Conservation (phyloP, 2,888 invertebrate species). For the Drosophila paramelanica region DNA sequence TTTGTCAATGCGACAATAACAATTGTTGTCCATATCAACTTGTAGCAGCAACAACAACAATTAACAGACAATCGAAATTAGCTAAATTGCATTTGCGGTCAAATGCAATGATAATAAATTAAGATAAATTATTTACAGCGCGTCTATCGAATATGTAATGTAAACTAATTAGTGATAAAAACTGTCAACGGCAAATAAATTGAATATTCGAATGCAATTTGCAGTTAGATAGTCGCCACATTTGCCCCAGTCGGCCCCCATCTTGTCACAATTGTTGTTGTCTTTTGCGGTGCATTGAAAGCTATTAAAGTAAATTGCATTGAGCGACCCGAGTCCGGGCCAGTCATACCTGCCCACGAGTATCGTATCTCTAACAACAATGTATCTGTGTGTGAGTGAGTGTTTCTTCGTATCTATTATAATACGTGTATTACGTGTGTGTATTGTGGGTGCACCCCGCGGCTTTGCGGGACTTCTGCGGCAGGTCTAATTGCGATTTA, state of each 20-base stretch:
- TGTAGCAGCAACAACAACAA: slow-evolving; percentile 25
- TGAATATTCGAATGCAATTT: slow-evolving; percentile 59
- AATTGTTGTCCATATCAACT: slow-evolving; percentile 48
- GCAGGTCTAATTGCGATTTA: slow-evolving; percentile 78
- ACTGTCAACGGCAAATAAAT: slow-evolving; percentile 73
- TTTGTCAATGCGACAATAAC: slow-evolving; percentile 63
- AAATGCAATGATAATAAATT: slow-evolving; percentile 79
- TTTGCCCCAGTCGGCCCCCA: slow-evolving; percentile 40
- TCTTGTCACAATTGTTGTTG: slow-evolving; percentile 34
- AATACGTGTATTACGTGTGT: slow-evolving; percentile 4
- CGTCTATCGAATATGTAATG: slow-evolving; percentile 65
- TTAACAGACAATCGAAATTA: slow-evolving; percentile 55
- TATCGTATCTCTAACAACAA: slow-evolving; percentile 20
- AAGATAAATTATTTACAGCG: slow-evolving; percentile 59
- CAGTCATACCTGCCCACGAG: slow-evolving; percentile 23
- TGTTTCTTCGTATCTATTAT: slow-evolving; percentile 31
- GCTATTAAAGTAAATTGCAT: slow-evolving; percentile 78
- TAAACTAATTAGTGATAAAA: slow-evolving; percentile 76
- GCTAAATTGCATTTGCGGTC: slow-evolving; percentile 74
- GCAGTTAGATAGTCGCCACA: slow-evolving; percentile 50
- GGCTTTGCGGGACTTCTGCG: slow-evolving; percentile 41
- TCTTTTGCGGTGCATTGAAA: slow-evolving; percentile 67
- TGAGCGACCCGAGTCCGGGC: slow-evolving; percentile 24
- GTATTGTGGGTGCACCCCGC: slow-evolving; percentile 20
- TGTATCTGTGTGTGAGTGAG: neutral